Percentiles rank a stretch among this genome's conserved stretches.
Conservation (phyloP, 2,113 vertebrate genomes). For the Pteruthius melanotis region DNA sequence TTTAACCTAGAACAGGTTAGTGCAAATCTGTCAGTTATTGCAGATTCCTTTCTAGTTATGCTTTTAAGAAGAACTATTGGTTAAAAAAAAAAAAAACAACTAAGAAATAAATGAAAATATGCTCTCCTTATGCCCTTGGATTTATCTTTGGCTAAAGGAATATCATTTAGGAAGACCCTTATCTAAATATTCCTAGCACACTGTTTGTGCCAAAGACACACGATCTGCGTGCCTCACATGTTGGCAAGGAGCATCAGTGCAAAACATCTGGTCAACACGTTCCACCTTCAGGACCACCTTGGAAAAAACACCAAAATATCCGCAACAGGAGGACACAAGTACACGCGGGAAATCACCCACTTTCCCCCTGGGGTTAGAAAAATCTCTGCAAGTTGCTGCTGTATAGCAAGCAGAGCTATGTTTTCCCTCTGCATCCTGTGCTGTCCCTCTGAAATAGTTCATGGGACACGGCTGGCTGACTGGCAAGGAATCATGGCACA, state of each 20-base stretch:
- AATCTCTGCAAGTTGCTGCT: background rate
- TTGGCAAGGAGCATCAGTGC: background rate
- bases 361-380: background rate
- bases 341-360: rapidly evolving
- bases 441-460: rapidly evolving
- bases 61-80: background rate
- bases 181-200: background rate
- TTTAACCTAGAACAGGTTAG: background rate
- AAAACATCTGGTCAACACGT: background rate
- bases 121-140: background rate
- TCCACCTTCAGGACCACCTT: background rate
- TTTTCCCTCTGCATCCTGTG: rapidly evolving
- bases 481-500: background rate
- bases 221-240: background rate
- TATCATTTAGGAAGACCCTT: background rate
- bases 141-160: background rate
- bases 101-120: background rate
- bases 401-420: background rate
- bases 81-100: background rate
- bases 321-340: background rate
- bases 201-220: background rate
- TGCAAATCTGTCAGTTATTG: background rate
- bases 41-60: background rate
- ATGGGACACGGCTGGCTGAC: background rate
- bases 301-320: background rate